These are phyloP conservation scores for Colletes gigas DNA, from an alignment of 1,140 invertebrate genomes.

Conservation along the genomic window DNA sequence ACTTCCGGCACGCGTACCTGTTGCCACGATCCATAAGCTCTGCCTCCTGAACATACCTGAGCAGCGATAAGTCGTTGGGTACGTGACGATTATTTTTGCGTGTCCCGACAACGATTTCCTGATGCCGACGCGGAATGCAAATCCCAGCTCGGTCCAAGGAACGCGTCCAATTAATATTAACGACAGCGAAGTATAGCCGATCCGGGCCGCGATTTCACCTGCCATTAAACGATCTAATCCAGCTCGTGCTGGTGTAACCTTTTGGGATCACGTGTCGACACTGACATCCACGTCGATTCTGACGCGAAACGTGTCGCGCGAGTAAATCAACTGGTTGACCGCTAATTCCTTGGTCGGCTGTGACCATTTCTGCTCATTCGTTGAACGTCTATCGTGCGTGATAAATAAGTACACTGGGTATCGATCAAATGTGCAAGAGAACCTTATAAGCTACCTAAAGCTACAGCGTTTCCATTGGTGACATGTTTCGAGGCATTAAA, in stretches of 20 bases:
- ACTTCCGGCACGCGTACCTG: conserved; percentile 57
- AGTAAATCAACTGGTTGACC: conserved; percentile 52
- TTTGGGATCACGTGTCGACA: conserved; percentile 45
- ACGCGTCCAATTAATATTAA: conserved; percentile 62
- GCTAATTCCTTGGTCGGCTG: conserved; percentile 28
- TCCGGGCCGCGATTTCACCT: conserved; percentile 38
- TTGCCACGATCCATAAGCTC: conserved; percentile 40
- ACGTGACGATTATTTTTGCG: conserved; percentile 67
- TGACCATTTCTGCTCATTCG: background rate
- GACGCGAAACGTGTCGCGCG: conserved; percentile 37
- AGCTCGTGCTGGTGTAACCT: conserved; percentile 37
- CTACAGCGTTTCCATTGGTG: too few species aligned
- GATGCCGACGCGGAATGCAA: conserved; percentile 56
- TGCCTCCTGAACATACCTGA: conserved; percentile 47
- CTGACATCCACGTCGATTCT: conserved; percentile 29
- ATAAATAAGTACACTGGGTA: background rate
- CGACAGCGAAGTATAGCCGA: conserved; percentile 40
- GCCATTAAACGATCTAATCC: conserved; percentile 60
- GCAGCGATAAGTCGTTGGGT: conserved; percentile 43
- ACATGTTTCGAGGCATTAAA: too few species aligned
- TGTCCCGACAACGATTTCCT: conserved; percentile 60
- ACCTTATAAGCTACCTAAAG: too few species aligned
- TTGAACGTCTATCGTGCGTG: background rate
- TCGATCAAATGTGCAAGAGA: background rate
- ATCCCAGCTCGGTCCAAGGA: conserved; percentile 32